These are phyloP conservation scores for Metopolophium dirhodum DNA, from an alignment of 1,140 invertebrate genomes.

Conservation along the genomic window DNA sequence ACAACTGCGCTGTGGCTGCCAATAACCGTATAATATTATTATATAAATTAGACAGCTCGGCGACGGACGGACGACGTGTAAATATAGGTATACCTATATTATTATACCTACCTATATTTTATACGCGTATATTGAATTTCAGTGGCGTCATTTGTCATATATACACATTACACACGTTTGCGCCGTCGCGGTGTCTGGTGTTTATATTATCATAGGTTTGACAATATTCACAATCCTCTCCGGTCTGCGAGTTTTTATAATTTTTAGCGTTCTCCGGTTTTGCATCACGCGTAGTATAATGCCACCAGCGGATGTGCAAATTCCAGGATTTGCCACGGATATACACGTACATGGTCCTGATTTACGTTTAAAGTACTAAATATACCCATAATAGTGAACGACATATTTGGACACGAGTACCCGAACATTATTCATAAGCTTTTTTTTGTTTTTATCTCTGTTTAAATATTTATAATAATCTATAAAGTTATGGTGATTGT, in stretches of 20 bases:
- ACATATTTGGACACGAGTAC: too few relatives aligned
- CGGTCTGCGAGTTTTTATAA: neutral
- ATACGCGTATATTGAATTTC: neutral
- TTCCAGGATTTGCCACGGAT: neutral
- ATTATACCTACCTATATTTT: neutral
- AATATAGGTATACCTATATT: neutral
- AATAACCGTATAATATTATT: slow-evolving; percentile 10
- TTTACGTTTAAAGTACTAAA: too few relatives aligned
- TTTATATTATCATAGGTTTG: neutral
- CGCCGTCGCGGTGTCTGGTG: neutral
- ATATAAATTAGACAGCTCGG: slow-evolving; percentile 1
- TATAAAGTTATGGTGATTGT: too few relatives aligned
- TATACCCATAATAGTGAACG: too few relatives aligned
- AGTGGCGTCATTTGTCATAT: neutral
- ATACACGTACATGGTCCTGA: too few relatives aligned
- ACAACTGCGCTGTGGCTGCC: neutral
- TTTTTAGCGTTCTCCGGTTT: neutral
- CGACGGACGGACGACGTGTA: neutral
- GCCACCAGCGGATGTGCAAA: neutral
- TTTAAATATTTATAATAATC: too few relatives aligned
- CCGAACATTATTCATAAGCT: too few relatives aligned
- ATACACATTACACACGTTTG: neutral
- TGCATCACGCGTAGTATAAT: neutral
- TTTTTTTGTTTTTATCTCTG: too few relatives aligned
- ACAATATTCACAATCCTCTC: neutral